phyloP scores from a whole-genome alignment of 2,113 vertebrate genomes.

The Microcebus griseorufus region DNA sequence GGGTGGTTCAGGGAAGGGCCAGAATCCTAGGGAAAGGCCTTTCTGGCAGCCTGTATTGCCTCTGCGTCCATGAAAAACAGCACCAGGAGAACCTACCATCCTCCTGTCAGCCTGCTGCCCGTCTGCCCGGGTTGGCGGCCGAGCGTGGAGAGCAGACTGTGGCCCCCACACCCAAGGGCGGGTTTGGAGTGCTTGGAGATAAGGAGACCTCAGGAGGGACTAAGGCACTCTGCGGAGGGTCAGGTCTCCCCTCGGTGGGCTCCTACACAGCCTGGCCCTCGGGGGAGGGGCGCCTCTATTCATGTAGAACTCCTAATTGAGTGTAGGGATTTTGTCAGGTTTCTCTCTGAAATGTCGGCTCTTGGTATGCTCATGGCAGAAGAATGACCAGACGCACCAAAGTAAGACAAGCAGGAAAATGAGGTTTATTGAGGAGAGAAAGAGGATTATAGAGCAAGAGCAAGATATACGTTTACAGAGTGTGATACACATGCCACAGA shows the following conservation, averaged over 20 bases:
- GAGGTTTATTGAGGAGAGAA: too few relatives aligned
- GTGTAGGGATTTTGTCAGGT: background rate
- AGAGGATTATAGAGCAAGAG: too few relatives aligned
- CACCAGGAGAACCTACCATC: background rate
- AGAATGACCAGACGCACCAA: too few relatives aligned
- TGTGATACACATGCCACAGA: too few relatives aligned
- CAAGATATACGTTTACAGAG: too few relatives aligned
- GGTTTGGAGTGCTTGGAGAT: background rate
- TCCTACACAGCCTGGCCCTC: background rate
- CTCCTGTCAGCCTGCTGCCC: background rate
- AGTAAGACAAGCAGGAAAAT: too few relatives aligned
- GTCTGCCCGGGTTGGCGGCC: background rate
- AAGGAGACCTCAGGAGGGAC: background rate
- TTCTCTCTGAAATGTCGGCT: too few relatives aligned
- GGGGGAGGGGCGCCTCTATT: fast-evolving
- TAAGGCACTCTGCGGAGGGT: too few relatives aligned
- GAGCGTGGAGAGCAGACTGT: background rate
- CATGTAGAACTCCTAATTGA: background rate
- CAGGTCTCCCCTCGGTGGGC: too few relatives aligned
- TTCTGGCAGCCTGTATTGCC: background rate
- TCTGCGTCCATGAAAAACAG: too few relatives aligned
- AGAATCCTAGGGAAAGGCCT: background rate
- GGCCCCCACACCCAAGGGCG: background rate
- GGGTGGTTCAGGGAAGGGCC: background rate
- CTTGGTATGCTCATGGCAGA: too few relatives aligned